A percentile compares a stretch with the other conserved stretches of the same genome.
These are phyloP conservation scores for Arctocebus calabarensis DNA, from an alignment of 2,797 vertebrate genomes.

Conservation along the genomic window DNA sequence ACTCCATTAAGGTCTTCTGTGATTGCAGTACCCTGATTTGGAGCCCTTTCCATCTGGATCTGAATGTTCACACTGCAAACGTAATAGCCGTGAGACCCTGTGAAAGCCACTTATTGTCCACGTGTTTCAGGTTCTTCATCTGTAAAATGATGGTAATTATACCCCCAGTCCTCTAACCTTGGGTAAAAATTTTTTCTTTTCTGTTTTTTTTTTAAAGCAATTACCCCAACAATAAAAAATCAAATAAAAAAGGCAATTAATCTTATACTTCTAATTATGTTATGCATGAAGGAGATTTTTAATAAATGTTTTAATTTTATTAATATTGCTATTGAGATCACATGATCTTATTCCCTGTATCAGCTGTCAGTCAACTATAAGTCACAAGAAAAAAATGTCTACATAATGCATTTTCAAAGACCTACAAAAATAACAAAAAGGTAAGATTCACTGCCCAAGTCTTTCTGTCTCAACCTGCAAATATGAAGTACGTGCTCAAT, in stretches of 20 bases:
- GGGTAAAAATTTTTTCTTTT: neutral
- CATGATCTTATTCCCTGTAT: neutral
- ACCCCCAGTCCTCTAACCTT: neutral
- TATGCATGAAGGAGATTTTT: constrained; percentile 47
- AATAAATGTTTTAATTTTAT: constrained; percentile 61
- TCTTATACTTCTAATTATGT: constrained; percentile 61
- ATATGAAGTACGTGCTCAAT: neutral
- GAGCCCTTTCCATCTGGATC: neutral
- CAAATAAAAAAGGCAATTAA: neutral
- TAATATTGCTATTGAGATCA: constrained; percentile 43
- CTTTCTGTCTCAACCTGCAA: constrained; percentile 17
- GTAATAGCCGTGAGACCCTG: neutral
- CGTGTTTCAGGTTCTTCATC: neutral
- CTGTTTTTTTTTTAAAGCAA: no score
- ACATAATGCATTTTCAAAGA: constrained; percentile 17
- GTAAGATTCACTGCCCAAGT: neutral
- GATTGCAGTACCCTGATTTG: fast-evolving
- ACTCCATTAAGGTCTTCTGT: neutral
- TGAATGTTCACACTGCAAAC: neutral
- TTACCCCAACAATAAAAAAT: no score
- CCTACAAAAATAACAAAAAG: neutral
- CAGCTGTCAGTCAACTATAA: neutral
- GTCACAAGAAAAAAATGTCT: neutral
- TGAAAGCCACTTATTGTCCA: neutral
- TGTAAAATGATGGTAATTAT: constrained; percentile 42